Evolutionary conservation across 2,888 invertebrate species (phyloP).

Genomic region (Ophion costatus): DNA sequence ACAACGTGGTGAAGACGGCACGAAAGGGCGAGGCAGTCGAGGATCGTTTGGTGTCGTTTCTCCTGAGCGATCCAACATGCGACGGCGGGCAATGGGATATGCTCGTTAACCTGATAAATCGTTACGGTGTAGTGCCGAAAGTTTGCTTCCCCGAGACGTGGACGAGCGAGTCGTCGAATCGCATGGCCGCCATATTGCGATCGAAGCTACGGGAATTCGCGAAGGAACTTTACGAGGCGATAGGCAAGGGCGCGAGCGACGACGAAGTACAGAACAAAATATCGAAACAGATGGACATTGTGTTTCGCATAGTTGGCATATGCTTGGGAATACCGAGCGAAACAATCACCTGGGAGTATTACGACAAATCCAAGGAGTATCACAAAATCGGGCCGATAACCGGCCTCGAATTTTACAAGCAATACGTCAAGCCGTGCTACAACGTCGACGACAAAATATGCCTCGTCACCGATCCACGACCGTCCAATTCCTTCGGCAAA

Average conservation of each 20-base stretch:
- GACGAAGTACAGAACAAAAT: slow-evolving; percentile 86
- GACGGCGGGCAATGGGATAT: slow-evolving; percentile 98
- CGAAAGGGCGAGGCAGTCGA: slow-evolving; percentile 90
- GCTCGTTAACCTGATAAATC: slow-evolving; percentile 93
- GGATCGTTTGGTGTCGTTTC: slow-evolving; percentile 91
- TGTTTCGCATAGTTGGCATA: slow-evolving; percentile 93
- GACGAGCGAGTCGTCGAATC: slow-evolving; percentile 89
- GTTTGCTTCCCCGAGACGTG: slow-evolving; percentile 93
- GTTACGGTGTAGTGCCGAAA: slow-evolving; percentile 95
- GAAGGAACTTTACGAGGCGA: slow-evolving; percentile 88
- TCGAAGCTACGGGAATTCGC: slow-evolving; percentile 95
- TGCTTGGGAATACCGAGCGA: slow-evolving; percentile 93
- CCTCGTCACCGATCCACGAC: slow-evolving; percentile 93
- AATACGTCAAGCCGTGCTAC: slow-evolving; percentile 90
- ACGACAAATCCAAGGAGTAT: slow-evolving; percentile 91
- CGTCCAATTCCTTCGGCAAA: slow-evolving; percentile 90
- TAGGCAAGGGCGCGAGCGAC: slow-evolving; percentile 87
- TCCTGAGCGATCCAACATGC: slow-evolving; percentile 91
- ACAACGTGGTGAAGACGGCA: slow-evolving; percentile 91
- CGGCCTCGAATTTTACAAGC: slow-evolving; percentile 92
- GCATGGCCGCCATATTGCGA: slow-evolving; percentile 91
- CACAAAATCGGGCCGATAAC: slow-evolving; percentile 90
- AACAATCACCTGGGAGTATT: slow-evolving; percentile 93
- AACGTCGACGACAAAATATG: slow-evolving; percentile 95
- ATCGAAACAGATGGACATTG: slow-evolving; percentile 88